Conservation (phyloP, 2,888 invertebrate genomes). For the Mesochorus sp. region DNA sequence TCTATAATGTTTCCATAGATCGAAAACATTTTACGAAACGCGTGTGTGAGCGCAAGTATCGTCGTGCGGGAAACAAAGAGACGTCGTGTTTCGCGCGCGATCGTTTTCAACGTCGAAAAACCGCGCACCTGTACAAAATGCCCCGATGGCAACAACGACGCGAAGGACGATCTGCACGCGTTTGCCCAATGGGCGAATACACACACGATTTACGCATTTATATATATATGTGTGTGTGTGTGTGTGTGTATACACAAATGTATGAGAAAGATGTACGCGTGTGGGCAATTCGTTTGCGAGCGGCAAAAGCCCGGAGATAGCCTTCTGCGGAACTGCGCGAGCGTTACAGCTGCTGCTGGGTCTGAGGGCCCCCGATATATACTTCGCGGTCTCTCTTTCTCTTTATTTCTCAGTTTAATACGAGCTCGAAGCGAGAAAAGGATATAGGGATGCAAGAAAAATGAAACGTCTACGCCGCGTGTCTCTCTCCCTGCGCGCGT, state of each 20-base stretch:
- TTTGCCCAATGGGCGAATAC: constrained; percentile 46
- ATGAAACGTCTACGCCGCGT: background rate
- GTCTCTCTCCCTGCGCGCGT: constrained; percentile 14
- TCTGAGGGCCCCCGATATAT: constrained; percentile 27
- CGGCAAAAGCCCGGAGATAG: constrained; percentile 53
- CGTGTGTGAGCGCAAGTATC: background rate
- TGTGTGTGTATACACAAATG: background rate
- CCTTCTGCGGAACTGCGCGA: constrained; percentile 56
- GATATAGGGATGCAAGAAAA: background rate
- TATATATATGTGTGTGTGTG: background rate
- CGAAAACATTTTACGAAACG: background rate
- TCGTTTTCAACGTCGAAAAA: constrained; percentile 35
- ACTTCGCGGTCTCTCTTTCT: constrained; percentile 27
- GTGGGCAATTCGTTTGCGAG: constrained; percentile 58
- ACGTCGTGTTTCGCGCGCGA: background rate
- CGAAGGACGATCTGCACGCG: constrained; percentile 57
- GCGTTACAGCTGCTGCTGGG: constrained; percentile 58
- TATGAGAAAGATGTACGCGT: constrained; percentile 44
- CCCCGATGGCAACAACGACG: constrained; percentile 47
- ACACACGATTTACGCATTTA: background rate
- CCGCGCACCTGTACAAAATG: constrained; percentile 55
- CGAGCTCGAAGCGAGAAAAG: background rate
- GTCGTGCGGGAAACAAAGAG: constrained; percentile 42
- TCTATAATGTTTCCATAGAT: no score
- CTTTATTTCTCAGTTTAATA: constrained; percentile 3